Conservation (phyloP, 2,888 invertebrate species). For the Callimorpha dominula region DNA sequence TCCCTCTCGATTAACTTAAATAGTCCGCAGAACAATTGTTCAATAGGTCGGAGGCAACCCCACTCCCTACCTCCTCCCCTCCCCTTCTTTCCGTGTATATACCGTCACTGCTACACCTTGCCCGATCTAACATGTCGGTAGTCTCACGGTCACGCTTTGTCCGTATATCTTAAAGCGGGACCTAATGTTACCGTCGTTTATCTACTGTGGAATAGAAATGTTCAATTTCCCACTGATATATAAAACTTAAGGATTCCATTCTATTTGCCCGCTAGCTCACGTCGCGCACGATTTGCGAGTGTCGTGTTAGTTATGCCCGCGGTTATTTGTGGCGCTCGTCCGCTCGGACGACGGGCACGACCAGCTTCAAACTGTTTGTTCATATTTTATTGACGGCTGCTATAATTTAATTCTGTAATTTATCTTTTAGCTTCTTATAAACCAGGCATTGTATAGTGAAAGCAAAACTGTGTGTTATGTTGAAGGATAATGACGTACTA, state of each 20-base stretch:
- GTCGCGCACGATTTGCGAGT: constrained; percentile 8
- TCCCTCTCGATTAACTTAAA: neutral
- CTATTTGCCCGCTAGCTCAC: neutral
- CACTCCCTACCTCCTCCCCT: neutral
- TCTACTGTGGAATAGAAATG: constrained; percentile 8
- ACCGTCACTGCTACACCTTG: neutral
- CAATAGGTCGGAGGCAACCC: neutral
- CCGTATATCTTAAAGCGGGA: constrained; percentile 5
- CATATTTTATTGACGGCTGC: neutral
- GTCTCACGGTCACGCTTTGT: constrained; percentile 8
- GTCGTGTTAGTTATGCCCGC: neutral
- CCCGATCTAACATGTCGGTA: neutral
- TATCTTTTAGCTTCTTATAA: neutral
- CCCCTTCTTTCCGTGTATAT: too few relatives aligned
- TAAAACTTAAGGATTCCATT: constrained; percentile 4
- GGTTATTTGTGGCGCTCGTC: neutral
- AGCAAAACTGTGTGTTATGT: too few relatives aligned
- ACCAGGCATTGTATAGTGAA: too few relatives aligned
- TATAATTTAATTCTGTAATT: neutral
- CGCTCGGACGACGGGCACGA: neutral
- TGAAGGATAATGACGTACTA: too few relatives aligned
- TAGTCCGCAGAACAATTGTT: neutral
- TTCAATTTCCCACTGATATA: constrained; percentile 9
- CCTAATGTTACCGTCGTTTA: constrained; percentile 4
- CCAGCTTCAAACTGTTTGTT: neutral